Conservation (phyloP, 2,797 vertebrate species). For the Corythornis leucogaster region DNA sequence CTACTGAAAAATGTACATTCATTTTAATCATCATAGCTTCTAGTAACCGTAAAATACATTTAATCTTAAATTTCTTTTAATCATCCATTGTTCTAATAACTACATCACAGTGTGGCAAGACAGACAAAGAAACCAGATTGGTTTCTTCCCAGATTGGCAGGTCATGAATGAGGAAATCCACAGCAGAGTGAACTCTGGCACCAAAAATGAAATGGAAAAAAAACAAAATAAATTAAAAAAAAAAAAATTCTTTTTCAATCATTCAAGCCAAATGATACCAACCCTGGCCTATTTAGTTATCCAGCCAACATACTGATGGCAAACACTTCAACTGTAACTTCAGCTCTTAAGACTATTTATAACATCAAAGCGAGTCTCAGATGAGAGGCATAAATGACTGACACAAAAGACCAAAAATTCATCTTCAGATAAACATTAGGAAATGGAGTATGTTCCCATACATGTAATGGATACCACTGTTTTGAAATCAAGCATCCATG, state of each 20-base stretch:
- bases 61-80: background rate
- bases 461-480: background rate
- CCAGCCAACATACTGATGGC: background rate
- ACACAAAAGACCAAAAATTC: background rate
- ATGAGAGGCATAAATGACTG: background rate
- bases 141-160: conserved; percentile 1
- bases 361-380: background rate
- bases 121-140: conserved; percentile 13
- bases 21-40: conserved; percentile 9
- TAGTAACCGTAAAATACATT: background rate
- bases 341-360: background rate
- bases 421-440: background rate
- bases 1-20: background rate
- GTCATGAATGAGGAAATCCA: background rate
- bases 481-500: background rate
- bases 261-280: conserved; percentile 10
- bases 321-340: background rate
- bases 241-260: background rate
- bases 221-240: background rate
- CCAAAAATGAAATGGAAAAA: background rate
- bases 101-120: background rate
- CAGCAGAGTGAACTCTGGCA: background rate
- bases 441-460: background rate
- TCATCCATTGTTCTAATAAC: background rate
- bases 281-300: background rate